Evolutionary conservation across 2,888 invertebrate genomes (phyloP).

Genomic region (Conomelus anceps): DNA sequence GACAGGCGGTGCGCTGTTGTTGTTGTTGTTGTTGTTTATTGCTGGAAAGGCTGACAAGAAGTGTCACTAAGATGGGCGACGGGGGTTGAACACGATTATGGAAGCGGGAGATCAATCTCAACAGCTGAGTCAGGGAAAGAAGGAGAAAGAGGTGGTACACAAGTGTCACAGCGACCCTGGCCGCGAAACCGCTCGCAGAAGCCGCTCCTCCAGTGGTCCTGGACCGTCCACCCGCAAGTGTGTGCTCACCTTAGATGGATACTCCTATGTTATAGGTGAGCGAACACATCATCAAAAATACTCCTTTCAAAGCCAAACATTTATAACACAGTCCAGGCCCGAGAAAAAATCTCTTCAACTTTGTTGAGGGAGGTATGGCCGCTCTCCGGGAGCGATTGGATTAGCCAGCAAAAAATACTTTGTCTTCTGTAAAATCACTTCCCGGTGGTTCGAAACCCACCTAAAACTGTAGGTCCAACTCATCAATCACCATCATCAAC

Average conservation of each 20-base stretch:
- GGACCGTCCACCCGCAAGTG: slow-evolving; percentile 60
- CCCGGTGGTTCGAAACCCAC: no score
- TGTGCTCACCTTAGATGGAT: slow-evolving; percentile 76
- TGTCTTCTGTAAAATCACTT: no score
- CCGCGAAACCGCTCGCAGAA: neutral
- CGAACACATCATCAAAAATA: slow-evolving; percentile 27
- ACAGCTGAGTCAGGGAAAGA: slow-evolving; percentile 14
- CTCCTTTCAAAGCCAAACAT: no score
- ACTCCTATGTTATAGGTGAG: slow-evolving; percentile 84
- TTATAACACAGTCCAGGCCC: no score
- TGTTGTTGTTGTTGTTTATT: neutral
- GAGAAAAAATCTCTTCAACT: no score
- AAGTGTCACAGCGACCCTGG: slow-evolving; percentile 26
- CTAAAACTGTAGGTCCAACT: no score
- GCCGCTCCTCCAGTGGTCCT: slow-evolving; percentile 34
- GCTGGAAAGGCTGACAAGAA: neutral
- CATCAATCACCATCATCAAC: no score
- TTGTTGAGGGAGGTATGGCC: no score
- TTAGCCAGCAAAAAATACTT: no score
- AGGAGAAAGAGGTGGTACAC: slow-evolving; percentile 24
- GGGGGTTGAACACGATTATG: slow-evolving; percentile 2
- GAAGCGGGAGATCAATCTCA: neutral
- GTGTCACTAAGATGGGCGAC: slow-evolving; percentile 5
- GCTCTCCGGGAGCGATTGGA: no score
- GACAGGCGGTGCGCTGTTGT: neutral